phyloP scores from a whole-genome alignment of 2,888 invertebrate genomes.

The Masnerella sp. region DNA sequence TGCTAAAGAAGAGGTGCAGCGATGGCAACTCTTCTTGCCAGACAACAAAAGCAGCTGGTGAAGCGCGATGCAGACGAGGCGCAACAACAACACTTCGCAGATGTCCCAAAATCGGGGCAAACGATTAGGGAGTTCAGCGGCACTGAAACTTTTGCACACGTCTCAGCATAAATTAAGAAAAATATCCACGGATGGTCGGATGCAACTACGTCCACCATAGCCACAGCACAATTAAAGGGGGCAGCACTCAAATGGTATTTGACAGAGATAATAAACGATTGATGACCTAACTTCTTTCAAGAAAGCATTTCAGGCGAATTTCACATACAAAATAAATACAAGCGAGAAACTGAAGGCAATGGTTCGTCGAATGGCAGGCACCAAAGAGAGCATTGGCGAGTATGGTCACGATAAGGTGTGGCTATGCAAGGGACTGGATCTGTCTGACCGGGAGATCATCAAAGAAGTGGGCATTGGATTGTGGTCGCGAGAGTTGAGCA shows the following conservation, averaged over 20 bases:
- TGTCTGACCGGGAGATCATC: background rate
- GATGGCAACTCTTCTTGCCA: background rate
- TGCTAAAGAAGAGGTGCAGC: background rate
- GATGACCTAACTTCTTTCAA: no score
- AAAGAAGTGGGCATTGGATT: background rate
- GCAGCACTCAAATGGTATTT: background rate
- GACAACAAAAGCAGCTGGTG: background rate
- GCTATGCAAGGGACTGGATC: constrained; percentile 3
- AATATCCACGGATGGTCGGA: background rate
- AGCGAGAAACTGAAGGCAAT: constrained; percentile 14
- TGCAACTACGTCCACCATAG: background rate
- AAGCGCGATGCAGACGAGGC: background rate
- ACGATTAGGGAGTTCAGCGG: constrained; percentile 1
- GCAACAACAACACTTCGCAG: background rate
- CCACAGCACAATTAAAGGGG: background rate
- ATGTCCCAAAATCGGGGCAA: background rate
- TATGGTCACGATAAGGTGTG: constrained; percentile 7
- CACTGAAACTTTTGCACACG: constrained; percentile 4
- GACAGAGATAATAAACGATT: background rate
- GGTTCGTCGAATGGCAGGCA: background rate
- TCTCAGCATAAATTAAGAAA: constrained; percentile 1
- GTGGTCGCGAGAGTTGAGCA: background rate
- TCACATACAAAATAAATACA: constrained; percentile 1
- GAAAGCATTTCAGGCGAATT: background rate
- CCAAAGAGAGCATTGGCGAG: background rate